Base-by-base conservation (phyloP, 2,113 vertebrate species). In the Protobothrops flavoviridis region DNA sequence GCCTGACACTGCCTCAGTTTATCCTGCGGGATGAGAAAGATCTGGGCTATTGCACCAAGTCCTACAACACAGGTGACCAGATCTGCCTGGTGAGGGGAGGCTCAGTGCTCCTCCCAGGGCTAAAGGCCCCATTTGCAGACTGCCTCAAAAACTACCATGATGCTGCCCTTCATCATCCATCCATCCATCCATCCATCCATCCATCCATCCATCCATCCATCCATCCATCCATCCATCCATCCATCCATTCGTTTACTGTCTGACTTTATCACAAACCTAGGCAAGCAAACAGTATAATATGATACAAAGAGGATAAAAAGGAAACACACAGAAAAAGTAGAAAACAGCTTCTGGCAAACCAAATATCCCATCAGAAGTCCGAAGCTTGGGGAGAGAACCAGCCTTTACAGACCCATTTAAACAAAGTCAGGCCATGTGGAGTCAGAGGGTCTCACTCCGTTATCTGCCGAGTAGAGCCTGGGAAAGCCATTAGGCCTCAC, bases 61-160 rank as follows among this genome's bases (percentile, higher is more conserved):
- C 98, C 95, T 99, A 99, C 96, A 99, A 99, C 96, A 99, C 99
- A 97, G 99, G 99, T 99, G 98, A 97, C 96, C n/a, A 92, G 10
- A 12, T 11, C 11, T 74, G 9, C 64, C 74, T 39, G 23, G 5
- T 6, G 56, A 24, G n/a, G 2, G 11, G 43, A 4, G 4, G 7
- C 39, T 52, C 17, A 85, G 17, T 23, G 12, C 88, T 92, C 3
- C 15, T n/a, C 43, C 0, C 0, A 53, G 81, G 21, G 20, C 29
- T n/a, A 33, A 24, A 59, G n/a, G 15, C 23, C 74, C 52, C 8
- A 1, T 39, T 53, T 8, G 8, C 69, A 69, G 7, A 2, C 69
- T 20, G n/a, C 69, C n/a, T 20, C 15, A 6, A 20, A 33, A 5
- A 33, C 64, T 74, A 74, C 11, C 13, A 69, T n/a, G 59, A 12